phyloP scores from a whole-genome alignment of 2,797 vertebrate genomes.

The Sebastes taczanowskii region DNA sequence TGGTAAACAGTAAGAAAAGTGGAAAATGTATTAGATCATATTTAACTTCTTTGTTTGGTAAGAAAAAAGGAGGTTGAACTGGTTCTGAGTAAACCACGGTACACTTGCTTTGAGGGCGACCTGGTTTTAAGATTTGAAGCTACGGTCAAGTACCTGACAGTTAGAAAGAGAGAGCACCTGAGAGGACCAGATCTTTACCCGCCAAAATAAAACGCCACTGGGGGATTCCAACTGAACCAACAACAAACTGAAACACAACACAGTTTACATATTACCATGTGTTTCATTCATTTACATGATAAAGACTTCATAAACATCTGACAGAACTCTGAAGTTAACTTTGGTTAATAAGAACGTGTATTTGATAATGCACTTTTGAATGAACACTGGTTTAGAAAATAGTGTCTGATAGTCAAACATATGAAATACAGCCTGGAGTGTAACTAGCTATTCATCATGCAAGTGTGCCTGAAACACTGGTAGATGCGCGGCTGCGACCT shows the following conservation, averaged over 20 bases:
- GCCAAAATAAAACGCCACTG: conserved; percentile 22
- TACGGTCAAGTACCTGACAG: conserved; percentile 27
- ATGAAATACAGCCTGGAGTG: conserved; percentile 46
- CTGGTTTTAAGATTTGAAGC: conserved; percentile 41
- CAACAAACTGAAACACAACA: conserved; percentile 3
- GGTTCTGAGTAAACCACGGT: conserved; percentile 50
- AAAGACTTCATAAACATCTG: conserved; percentile 26
- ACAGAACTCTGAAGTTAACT: conserved; percentile 56
- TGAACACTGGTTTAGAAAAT: conserved; percentile 57
- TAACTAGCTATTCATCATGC: conserved; percentile 63
- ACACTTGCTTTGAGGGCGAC: background rate
- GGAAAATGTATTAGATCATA: conserved; percentile 36
- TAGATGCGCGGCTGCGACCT: conserved; percentile 49
- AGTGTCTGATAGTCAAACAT: conserved; percentile 47
- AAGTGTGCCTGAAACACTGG: conserved; percentile 64
- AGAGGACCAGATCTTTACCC: conserved; percentile 53
- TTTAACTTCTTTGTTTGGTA: conserved; percentile 21
- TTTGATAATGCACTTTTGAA: conserved; percentile 61
- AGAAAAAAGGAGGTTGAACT: conserved; percentile 64
- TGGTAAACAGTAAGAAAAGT: conserved; percentile 52
- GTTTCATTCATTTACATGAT: conserved; percentile 1
- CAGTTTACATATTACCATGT: background rate
- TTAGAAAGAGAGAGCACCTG: conserved; percentile 66
- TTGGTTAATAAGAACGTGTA: conserved; percentile 71
- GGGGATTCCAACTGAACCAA: conserved; percentile 21